Conservation (phyloP, 2,113 vertebrate species). For the Oreochromis aureus region DNA sequence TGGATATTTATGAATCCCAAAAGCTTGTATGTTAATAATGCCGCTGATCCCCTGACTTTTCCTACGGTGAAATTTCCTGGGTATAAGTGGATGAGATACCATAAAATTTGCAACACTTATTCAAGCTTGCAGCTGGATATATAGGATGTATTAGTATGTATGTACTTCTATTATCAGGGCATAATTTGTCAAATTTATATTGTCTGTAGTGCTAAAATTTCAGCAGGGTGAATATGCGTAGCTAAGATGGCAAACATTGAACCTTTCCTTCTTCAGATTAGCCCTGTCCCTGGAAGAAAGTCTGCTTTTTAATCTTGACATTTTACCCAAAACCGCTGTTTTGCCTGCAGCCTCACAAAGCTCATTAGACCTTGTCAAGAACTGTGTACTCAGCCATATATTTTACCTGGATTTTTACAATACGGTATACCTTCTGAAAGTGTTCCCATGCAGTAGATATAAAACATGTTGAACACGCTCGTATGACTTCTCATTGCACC, state of each 20-base stretch:
- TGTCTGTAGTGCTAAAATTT: not conserved
- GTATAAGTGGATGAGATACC: not conserved
- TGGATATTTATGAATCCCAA: not conserved
- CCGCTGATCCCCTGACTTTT: not conserved
- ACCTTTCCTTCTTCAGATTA: not conserved
- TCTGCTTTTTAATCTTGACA: not conserved
- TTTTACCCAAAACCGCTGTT: not conserved
- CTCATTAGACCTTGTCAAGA: not conserved
- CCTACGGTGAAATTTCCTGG: not conserved
- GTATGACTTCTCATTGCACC: not conserved
- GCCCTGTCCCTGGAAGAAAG: not conserved
- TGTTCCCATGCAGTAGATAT: not conserved
- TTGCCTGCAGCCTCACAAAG: not conserved
- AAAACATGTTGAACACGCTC: not conserved
- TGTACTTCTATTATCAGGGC: not conserved
- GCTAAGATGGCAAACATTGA: not conserved
- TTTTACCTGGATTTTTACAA: not conserved
- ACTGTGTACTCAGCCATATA: not conserved
- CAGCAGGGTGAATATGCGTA: not conserved
- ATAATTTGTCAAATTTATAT: not conserved
- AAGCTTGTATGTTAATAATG: not conserved
- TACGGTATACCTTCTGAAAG: not conserved
- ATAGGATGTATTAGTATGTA: not conserved
- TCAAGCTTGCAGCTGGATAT: not conserved
- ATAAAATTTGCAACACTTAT: not conserved